Base-by-base conservation (phyloP, 2,888 invertebrate genomes). In the Vannuccia rotundouncinata region DNA sequence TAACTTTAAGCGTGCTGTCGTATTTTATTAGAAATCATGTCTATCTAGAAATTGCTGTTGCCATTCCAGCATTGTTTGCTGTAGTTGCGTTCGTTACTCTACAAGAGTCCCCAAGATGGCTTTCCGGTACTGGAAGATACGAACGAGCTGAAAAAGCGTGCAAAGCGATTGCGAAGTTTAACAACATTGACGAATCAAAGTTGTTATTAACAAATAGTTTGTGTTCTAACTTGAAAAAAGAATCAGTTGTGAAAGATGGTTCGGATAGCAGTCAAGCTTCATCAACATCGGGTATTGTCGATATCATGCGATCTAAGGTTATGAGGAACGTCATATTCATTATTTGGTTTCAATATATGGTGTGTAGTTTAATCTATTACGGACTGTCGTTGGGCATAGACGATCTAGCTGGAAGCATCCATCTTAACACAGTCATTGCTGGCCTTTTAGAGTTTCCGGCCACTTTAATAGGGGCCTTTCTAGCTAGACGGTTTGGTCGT, bases 21-120 rank as follows among this genome's bases (percentile, higher is more conserved):
- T 66, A 66, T 22, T 66, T 66, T 66, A 66, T 66, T n/a, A 5
- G 66, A 66, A 66, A 27, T 22, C 66, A 66, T 66, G 66, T 66
- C 25, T 66, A 66, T 22, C 25, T 66, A 66, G 66, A 66, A 66
- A 66, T 66, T 2, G 66, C 66, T 2, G 25, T 66, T 2, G 66
- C 66, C 25, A 2, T 66, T 22, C 66, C 66, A 5, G 66, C 66
- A 5, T 5, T 27, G 2, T 2, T 66, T 5, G 66, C 25, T 2
- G 10, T 66, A 5, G 66, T 66, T 2, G 22, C 22, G 10, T 66
- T 13, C 66, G 13, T 66, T 5, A 66, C 66, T 2, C 22, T 66
- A n/a, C 66, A 66, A 22, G 66, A 66, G 66, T 66, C 66, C 2
- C 66, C 66, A 2, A 66, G 66, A 66, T 66, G 66, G 66, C 66